phyloP scores from a whole-genome alignment of 2,113 vertebrate species.

The Octodon degus region DNA sequence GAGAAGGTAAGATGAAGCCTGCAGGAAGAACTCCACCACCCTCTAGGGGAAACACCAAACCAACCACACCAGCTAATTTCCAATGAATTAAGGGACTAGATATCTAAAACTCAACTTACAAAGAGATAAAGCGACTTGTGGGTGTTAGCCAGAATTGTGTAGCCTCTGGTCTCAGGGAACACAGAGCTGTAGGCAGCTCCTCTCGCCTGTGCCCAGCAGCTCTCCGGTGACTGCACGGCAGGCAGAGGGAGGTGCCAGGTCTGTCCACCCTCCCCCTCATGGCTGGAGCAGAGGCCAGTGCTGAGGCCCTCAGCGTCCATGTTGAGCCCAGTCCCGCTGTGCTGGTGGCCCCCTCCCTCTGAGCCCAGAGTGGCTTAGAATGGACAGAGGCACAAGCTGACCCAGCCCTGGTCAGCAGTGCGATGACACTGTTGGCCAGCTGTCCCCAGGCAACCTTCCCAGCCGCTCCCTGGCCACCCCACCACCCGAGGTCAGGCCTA shows the following conservation, averaged over 20 bases:
- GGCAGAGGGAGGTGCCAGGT: too few relatives aligned
- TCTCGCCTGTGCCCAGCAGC: neutral
- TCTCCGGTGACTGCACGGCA: neutral
- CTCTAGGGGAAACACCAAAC: neutral
- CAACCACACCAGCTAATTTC: neutral
- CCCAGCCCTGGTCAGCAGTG: neutral
- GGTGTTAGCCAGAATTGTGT: neutral
- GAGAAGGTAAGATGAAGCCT: neutral
- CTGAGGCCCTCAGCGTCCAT: neutral
- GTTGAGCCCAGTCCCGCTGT: neutral
- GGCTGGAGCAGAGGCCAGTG: neutral
- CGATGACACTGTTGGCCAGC: neutral
- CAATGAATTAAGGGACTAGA: neutral
- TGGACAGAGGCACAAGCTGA: neutral
- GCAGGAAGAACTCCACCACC: neutral
- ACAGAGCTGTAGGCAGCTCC: neutral
- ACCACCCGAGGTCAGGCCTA: neutral
- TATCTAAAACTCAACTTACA: neutral
- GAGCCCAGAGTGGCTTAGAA: fast-evolving
- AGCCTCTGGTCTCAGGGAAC: neutral
- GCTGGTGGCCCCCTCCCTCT: too few relatives aligned
- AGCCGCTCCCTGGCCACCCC: neutral
- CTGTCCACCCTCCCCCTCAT: too few relatives aligned
- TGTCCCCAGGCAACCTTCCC: neutral
- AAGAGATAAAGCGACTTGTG: neutral